Evolutionary conservation across 2,888 invertebrate species (phyloP).

Genomic region (Drosophila anomalata): DNA sequence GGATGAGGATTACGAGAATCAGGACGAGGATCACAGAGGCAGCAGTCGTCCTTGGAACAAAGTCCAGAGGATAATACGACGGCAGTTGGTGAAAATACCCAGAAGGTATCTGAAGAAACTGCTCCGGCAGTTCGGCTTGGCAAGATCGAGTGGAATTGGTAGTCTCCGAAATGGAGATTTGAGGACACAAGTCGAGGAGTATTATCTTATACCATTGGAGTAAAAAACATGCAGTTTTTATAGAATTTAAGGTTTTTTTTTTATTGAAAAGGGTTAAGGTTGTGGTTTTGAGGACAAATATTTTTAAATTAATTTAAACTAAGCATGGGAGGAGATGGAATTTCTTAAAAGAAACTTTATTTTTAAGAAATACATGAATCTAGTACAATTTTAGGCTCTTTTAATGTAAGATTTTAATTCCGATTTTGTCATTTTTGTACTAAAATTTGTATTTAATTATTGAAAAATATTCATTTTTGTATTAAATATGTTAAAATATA

Average conservation of each 20-base stretch:
- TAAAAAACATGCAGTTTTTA: not conserved
- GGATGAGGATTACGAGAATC: slow-evolving; percentile 12
- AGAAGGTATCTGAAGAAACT: slow-evolving; percentile 64
- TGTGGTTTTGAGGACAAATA: too few relatives aligned
- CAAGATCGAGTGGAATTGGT: slow-evolving; percentile 33
- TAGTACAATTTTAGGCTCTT: too few relatives aligned
- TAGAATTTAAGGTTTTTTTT: not conserved
- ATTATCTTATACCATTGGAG: slow-evolving; percentile 61
- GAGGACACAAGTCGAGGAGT: slow-evolving; percentile 26
- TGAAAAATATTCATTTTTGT: too few relatives aligned
- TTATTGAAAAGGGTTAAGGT: too few relatives aligned
- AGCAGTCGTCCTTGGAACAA: slow-evolving; percentile 66
- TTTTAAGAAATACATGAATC: too few relatives aligned
- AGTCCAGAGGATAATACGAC: slow-evolving; percentile 63
- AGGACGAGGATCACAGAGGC: slow-evolving; percentile 55
- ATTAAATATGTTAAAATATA: too few relatives aligned
- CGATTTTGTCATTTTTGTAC: too few relatives aligned
- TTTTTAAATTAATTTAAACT: too few relatives aligned
- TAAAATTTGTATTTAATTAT: too few relatives aligned
- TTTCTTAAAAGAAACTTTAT: too few relatives aligned
- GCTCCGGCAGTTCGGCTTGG: slow-evolving; percentile 60
- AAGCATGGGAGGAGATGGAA: too few relatives aligned
- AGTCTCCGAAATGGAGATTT: not conserved
- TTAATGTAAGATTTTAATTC: too few relatives aligned
- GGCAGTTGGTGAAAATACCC: slow-evolving; percentile 67